Percentiles rank a stretch among this genome's conserved stretches.
Evolutionary conservation across 2,888 invertebrate genomes (phyloP).

Genomic region (Philopedon plagiatum): DNA sequence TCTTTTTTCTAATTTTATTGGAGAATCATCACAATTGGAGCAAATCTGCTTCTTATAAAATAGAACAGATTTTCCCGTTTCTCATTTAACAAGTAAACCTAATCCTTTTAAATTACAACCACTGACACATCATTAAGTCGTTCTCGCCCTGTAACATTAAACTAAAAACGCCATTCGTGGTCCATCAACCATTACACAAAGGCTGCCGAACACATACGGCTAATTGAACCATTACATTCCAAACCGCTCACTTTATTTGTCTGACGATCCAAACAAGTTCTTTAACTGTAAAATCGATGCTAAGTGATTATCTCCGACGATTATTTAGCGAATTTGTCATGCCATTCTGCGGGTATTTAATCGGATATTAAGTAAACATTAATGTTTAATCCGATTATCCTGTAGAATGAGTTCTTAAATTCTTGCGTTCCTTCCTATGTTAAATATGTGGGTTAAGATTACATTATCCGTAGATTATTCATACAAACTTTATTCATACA

Average conservation of each 20-base stretch:
- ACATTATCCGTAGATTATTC: too few species aligned
- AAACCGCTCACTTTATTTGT: conserved; percentile 45
- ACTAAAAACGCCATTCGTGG: conserved; percentile 21
- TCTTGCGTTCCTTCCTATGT: too few species aligned
- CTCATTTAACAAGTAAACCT: too few species aligned
- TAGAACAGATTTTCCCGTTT: too few species aligned
- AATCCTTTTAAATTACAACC: too few species aligned
- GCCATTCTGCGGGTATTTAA: background rate
- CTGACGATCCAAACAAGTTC: conserved; percentile 44
- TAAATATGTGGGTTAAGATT: too few species aligned
- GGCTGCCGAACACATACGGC: conserved; percentile 42
- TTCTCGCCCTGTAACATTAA: conserved; percentile 6
- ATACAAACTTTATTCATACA: too few species aligned
- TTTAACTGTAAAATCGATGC: conserved; percentile 45
- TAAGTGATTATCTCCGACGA: conserved; percentile 30
- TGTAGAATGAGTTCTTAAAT: background rate
- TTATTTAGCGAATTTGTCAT: conserved; percentile 37
- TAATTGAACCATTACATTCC: conserved; percentile 46
- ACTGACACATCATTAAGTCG: background rate
- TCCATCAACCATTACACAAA: conserved; percentile 36
- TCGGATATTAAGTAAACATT: too few species aligned
- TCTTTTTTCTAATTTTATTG: too few species aligned
- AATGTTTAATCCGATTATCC: background rate
- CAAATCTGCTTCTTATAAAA: too few species aligned
- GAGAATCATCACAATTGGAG: too few species aligned